Evolutionary conservation across 2,113 vertebrate genomes (phyloP).

Genomic region (Otus sunia): DNA sequence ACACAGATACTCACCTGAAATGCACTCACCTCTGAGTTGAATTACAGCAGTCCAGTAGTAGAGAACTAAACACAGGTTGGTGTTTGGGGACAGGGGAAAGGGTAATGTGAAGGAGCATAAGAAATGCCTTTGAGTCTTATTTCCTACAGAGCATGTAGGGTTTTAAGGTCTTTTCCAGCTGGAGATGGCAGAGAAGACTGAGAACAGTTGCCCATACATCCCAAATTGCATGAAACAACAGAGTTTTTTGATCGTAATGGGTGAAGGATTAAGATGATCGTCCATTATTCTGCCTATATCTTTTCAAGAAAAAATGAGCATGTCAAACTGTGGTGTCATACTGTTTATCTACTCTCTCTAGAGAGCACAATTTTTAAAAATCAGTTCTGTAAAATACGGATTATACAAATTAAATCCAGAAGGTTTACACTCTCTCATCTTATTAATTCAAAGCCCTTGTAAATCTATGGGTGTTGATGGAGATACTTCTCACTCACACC

Average conservation of each 20-base stretch:
- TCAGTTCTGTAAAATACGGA: neutral
- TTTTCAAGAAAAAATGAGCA: neutral
- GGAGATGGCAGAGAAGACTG: neutral
- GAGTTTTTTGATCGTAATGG: neutral
- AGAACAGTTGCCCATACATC: neutral
- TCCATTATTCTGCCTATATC: neutral
- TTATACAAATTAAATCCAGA: neutral
- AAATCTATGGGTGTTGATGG: slow-evolving; percentile 1
- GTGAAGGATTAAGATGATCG: neutral
- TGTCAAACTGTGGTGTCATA: neutral
- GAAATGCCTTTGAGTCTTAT: neutral
- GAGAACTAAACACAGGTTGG: neutral
- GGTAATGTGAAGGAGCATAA: neutral
- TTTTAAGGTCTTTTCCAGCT: neutral
- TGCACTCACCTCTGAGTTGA: neutral
- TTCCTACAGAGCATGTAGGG: neutral
- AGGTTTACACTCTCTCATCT: neutral
- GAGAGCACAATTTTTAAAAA: neutral
- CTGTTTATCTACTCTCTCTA: neutral
- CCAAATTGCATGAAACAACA: neutral
- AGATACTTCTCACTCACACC: neutral
- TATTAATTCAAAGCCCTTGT: neutral
- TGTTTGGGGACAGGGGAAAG: neutral
- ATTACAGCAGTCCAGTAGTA: neutral
- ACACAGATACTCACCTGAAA: neutral